Evolutionary conservation across 2,797 vertebrate genomes (phyloP), one percentile per base, ranked within the genome.

Genomic region (Halcyon leucocephala): DNA sequence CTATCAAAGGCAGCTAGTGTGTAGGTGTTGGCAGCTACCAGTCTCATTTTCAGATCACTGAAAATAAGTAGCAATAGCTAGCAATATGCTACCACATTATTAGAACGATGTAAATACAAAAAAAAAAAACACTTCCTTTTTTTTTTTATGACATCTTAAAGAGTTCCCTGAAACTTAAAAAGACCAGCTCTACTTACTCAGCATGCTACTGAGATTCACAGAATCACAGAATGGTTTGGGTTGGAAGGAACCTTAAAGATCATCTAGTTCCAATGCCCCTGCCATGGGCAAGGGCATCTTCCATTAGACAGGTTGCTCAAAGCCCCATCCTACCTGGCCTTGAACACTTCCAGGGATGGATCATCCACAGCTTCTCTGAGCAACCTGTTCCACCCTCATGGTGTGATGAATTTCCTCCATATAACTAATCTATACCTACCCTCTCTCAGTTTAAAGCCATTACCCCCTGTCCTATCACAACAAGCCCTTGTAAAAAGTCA

Each of bases 11-110:
- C 49, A 83, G 67, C 29, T 62, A 78, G 44, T 39, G 76, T 0
- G 39, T 72, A 93, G 65, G 58, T 83, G 76, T 66, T 93, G 5
- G 2, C 85, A 88, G 65, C 46, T 70, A 78, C 19, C 33, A 61
- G 61, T 42, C 78, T 80, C 51, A 48, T 76, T 78, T 92, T 86
- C 73, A 83, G 62, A 93, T 37, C 65, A 48, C 39, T 79, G 42
- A 79, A 10, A 83, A 6, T 31, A 81, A 66, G 42, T 28, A 60
- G 49, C 33, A 72, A 12, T 61, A 93, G n/a, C 48, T 70, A 86
- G 22, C 33, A 67, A 42, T 46, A 74, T 19, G 44, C 46, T 74
- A 77, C 33, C 22, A 55, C 28, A 24, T 31, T 35, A 87, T 44
- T 61, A 81, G 49, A 94, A 65, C 29, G 51, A 87, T 22, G 24